Conservation (phyloP, 1,140 invertebrate genomes). For the Streblospio benedicti region DNA sequence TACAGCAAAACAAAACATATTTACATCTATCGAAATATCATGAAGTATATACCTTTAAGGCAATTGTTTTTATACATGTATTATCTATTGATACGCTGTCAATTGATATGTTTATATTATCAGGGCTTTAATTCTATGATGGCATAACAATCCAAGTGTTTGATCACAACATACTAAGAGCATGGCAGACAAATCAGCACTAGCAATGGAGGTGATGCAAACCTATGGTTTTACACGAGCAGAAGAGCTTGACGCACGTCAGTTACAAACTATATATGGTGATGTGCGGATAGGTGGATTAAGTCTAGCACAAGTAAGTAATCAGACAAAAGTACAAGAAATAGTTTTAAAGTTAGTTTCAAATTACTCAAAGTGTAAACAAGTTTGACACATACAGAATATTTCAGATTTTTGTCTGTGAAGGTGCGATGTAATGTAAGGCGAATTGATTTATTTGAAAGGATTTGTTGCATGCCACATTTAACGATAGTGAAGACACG, state of each 20-base stretch:
- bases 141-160: too few relatives aligned
- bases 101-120: too few relatives aligned
- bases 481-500: background rate
- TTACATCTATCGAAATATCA: too few relatives aligned
- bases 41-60: too few relatives aligned
- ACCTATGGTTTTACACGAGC: too few relatives aligned
- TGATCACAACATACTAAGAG: too few relatives aligned
- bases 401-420: background rate
- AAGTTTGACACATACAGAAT: background rate
- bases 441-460: background rate
- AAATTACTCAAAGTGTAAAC: background rate
- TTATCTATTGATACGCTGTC: too few relatives aligned
- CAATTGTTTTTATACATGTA: too few relatives aligned
- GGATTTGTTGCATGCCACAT: background rate
- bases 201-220: too few relatives aligned
- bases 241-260: conserved; percentile 28
- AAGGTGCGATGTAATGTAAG: background rate
- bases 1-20: too few relatives aligned
- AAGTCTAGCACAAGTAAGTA: conserved; percentile 37
- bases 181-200: too few relatives aligned
- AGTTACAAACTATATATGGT: conserved; percentile 34
- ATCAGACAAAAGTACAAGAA: background rate
- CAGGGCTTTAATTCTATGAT: too few relatives aligned
- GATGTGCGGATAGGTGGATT: conserved; percentile 39
- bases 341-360: background rate